Percentiles rank a stretch among this genome's conserved stretches.
Conservation (phyloP, 2,113 vertebrate genomes). For the Otolemur garnettii region DNA sequence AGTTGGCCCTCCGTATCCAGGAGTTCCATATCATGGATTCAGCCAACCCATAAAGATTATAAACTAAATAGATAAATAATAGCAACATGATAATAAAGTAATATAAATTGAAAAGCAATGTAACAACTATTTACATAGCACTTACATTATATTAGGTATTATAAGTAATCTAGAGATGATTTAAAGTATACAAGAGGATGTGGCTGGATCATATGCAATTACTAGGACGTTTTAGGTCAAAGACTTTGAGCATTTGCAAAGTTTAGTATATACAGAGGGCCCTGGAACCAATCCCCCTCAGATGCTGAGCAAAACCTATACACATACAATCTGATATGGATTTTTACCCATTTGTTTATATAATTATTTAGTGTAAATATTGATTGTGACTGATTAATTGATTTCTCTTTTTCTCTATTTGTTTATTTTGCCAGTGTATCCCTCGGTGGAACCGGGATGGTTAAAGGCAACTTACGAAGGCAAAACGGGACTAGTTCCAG, state of each 20-base stretch:
- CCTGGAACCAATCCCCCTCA: background rate
- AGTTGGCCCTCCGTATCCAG: background rate
- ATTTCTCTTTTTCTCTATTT: background rate
- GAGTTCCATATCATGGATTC: background rate
- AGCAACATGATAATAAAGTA: background rate
- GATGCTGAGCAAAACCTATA: background rate
- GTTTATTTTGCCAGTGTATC: constrained; percentile 90
- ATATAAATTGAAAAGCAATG: background rate
- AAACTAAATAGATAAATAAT: background rate
- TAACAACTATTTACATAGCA: background rate
- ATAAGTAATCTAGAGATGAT: background rate
- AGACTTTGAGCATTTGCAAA: background rate
- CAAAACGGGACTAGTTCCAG: constrained; percentile 96
- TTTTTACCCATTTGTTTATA: constrained; percentile 7
- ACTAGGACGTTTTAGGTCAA: background rate
- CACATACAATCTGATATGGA: background rate
- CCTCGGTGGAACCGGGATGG: constrained; percentile 97
- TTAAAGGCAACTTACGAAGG: constrained; percentile 96
- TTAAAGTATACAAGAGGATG: background rate
- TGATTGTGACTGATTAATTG: background rate
- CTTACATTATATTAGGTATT: background rate
- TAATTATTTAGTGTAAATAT: background rate
- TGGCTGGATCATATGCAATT: background rate
- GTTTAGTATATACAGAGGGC: background rate
- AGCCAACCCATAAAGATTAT: background rate